Evolutionary conservation across 2,797 vertebrate species (phyloP).

Genomic region (Lutjanus campechanus): DNA sequence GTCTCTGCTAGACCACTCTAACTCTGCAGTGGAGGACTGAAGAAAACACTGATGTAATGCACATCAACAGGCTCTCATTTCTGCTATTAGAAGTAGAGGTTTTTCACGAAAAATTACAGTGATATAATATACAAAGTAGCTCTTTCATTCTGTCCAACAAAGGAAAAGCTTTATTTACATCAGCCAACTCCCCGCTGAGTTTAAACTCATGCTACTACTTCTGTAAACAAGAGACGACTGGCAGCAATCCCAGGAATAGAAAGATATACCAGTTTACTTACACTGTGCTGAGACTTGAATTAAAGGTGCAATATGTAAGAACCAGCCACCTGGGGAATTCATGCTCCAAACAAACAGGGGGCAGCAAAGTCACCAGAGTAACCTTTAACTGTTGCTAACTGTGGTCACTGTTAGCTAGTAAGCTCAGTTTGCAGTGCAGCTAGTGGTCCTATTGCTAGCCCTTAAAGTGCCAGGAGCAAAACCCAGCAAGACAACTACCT

Average conservation of each 20-base stretch:
- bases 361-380: no score
- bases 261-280: constrained; percentile 20
- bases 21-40: constrained; percentile 6
- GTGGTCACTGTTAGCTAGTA: no score
- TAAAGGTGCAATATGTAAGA: no score
- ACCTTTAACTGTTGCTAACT: no score
- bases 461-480: no score
- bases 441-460: no score
- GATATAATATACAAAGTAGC: neutral
- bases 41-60: constrained; percentile 18
- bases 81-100: neutral
- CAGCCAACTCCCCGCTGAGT: constrained; percentile 7
- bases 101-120: neutral
- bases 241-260: neutral
- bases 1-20: neutral
- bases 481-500: no score
- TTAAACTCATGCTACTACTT: constrained; percentile 10
- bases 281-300: neutral
- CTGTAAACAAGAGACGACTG: constrained; percentile 13
- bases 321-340: no score
- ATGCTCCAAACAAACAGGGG: no score
- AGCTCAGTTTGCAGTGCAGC: no score
- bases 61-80: constrained; percentile 12
- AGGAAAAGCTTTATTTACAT: constrained; percentile 9
- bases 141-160: constrained; percentile 4